A percentile compares a stretch with the other conserved stretches of the same genome.
phyloP scores from a whole-genome alignment of 2,113 vertebrate genomes.

The Spheniscus mendiculus region DNA sequence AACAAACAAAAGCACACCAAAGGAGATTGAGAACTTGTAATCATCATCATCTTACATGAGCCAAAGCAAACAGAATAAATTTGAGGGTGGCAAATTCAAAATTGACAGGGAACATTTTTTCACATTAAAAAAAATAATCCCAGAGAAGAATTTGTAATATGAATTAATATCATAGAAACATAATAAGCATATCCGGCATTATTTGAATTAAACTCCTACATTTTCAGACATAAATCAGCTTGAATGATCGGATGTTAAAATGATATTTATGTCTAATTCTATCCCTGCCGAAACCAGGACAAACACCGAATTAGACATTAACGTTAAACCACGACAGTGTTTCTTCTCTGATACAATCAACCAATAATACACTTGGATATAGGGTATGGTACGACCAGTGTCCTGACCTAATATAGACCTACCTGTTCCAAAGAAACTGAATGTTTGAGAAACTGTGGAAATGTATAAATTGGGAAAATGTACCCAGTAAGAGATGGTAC shows the following conservation, averaged over 20 bases:
- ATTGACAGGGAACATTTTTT: background rate
- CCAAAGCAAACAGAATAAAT: background rate
- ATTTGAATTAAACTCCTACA: background rate
- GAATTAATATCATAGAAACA: background rate
- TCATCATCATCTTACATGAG: accelerated
- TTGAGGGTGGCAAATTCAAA: background rate
- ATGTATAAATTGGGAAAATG: background rate
- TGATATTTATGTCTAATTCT: background rate
- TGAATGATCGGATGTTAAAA: background rate
- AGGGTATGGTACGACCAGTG: background rate
- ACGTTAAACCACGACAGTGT: too few species aligned
- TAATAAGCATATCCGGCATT: background rate
- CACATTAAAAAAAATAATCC: background rate
- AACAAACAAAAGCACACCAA: background rate
- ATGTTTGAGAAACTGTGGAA: background rate
- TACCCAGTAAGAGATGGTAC: background rate
- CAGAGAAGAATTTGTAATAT: background rate
- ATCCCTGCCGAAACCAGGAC: too few species aligned
- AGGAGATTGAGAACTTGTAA: background rate
- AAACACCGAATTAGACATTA: too few species aligned
- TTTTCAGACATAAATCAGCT: background rate
- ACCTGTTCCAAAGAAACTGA: background rate
- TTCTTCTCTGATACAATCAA: background rate
- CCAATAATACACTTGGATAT: accelerated
- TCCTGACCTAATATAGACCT: background rate